These are phyloP conservation scores for Takifugu rubripes DNA, from an alignment of 2,797 vertebrate genomes.

Conservation along the genomic window DNA sequence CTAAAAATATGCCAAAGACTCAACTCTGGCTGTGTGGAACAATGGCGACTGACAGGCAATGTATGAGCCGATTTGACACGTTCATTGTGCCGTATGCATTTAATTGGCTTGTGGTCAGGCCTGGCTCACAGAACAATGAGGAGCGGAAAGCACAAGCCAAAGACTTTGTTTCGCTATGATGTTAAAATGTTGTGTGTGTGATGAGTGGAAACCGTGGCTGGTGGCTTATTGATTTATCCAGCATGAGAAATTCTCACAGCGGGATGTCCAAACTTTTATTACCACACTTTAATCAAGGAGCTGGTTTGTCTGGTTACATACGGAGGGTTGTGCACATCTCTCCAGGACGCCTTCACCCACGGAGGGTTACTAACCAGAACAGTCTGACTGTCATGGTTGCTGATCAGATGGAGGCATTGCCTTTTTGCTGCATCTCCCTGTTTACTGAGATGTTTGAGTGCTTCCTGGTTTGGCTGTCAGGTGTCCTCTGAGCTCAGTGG, in stretches of 20 bases:
- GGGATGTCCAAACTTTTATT: conserved; percentile 20
- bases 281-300: conserved; percentile 20
- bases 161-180: conserved; percentile 3
- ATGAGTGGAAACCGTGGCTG: background rate
- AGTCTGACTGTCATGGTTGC: background rate
- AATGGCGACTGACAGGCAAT: conserved; percentile 3
- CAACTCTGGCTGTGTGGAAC: background rate
- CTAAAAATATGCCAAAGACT: conserved; percentile 4
- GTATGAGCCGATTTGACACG: conserved; percentile 19
- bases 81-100: conserved; percentile 6
- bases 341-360: conserved; percentile 31
- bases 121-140: background rate
- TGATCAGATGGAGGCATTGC: conserved; percentile 23
- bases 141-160: conserved; percentile 5
- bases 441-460: conserved; percentile 35
- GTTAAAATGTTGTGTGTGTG: conserved; percentile 3
- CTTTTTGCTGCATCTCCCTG: conserved; percentile 21
- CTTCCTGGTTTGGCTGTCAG: conserved; percentile 16
- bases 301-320: conserved; percentile 30
- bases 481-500: conserved; percentile 34
- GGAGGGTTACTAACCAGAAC: background rate
- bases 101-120: conserved; percentile 24
- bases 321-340: conserved; percentile 23
- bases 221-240: conserved; percentile 27
- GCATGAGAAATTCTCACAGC: conserved; percentile 19